Conservation (phyloP, 2,113 vertebrate genomes). For the Numida meleagris region DNA sequence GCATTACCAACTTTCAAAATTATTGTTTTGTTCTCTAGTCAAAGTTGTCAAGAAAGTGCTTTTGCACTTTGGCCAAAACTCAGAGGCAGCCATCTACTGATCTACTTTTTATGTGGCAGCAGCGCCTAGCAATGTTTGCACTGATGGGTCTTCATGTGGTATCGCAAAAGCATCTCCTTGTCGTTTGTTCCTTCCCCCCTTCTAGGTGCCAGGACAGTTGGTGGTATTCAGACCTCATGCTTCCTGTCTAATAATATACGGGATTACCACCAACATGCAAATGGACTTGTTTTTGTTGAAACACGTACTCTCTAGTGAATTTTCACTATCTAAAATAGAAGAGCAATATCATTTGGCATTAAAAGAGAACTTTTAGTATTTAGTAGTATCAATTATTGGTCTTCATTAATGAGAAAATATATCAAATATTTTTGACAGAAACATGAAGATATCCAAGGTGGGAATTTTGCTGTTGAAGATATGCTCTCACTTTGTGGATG, state of each 20-base stretch:
- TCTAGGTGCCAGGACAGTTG: neutral
- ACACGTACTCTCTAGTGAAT: neutral
- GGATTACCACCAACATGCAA: neutral
- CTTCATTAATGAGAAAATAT: neutral
- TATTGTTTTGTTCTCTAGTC: neutral
- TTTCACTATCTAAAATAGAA: neutral
- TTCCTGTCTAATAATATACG: neutral
- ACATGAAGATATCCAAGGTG: neutral
- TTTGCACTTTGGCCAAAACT: neutral
- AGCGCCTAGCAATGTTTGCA: neutral
- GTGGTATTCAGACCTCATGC: neutral
- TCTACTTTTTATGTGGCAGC: neutral
- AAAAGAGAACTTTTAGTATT: neutral
- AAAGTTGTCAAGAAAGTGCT: neutral
- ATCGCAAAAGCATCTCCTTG: neutral
- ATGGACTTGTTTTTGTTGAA: neutral
- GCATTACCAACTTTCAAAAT: neutral
- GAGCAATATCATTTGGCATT: neutral
- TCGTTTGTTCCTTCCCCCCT: neutral
- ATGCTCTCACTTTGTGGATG: neutral
- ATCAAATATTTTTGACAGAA: neutral
- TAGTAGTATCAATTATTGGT: neutral
- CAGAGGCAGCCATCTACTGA: neutral
- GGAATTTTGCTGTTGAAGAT: neutral
- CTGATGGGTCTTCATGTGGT: neutral